Conservation (phyloP, 2,113 vertebrate species). For the Mobula birostris region DNA sequence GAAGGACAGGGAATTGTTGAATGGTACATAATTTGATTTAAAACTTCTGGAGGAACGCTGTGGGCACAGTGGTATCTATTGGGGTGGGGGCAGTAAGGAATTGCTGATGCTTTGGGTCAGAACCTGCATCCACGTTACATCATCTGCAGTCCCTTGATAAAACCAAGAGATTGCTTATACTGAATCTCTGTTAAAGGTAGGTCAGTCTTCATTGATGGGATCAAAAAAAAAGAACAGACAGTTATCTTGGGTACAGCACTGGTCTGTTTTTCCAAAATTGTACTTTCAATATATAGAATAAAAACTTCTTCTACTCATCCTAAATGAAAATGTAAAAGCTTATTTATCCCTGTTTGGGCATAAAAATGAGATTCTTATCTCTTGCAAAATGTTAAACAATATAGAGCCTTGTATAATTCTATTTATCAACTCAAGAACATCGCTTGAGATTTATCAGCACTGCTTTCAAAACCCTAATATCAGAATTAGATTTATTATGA, state of each 20-base stretch:
- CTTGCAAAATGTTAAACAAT: background rate
- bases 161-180: no score
- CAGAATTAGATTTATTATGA: no score
- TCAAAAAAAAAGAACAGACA: background rate
- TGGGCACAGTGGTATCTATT: no score
- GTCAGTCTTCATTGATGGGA: background rate
- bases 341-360: background rate
- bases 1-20: no score
- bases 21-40: no score
- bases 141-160: no score
- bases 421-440: background rate
- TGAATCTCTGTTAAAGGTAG: background rate
- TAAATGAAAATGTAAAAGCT: background rate
- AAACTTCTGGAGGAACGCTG: no score
- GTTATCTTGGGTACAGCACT: background rate
- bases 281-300: constrained; percentile 33
- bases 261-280: background rate
- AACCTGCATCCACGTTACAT: no score
- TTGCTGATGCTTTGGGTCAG: no score
- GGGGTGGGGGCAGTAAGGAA: no score
- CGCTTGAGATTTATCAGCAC: background rate
- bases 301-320: background rate
- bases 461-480: background rate
- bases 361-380: background rate
- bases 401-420: background rate